Conservation (phyloP, 1,140 invertebrate species). For the Zaprionus camerounensis region DNA sequence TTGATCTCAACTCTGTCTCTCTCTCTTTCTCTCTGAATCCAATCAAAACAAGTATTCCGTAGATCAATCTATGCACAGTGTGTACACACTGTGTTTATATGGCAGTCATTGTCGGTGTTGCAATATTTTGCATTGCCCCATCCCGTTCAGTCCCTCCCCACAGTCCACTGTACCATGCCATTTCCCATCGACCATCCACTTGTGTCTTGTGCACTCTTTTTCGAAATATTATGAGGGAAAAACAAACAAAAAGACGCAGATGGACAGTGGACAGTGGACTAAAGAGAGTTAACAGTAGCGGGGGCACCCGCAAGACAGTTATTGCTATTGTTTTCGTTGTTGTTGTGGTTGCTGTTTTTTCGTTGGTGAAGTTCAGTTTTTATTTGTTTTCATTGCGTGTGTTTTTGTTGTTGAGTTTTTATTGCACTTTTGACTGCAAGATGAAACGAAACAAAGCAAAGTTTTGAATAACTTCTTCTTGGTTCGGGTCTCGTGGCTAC, state of each 20-base stretch:
- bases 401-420: conserved; percentile 16
- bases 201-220: conserved; percentile 33
- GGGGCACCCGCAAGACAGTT: conserved; percentile 6
- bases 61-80: neutral
- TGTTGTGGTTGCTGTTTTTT: neutral
- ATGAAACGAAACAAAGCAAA: conserved; percentile 31
- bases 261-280: conserved; percentile 33
- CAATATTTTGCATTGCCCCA: conserved; percentile 77
- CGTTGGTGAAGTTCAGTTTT: conserved; percentile 28
- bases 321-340: conserved; percentile 4
- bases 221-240: conserved; percentile 45
- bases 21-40: conserved; percentile 1
- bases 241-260: conserved; percentile 58
- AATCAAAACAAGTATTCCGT: conserved; percentile 5
- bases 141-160: conserved; percentile 23
- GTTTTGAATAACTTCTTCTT: conserved; percentile 53
- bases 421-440: conserved; percentile 42
- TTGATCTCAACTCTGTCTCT: neutral
- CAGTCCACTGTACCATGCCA: conserved; percentile 7
- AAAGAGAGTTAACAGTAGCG: conserved; percentile 1
- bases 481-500: conserved; percentile 15
- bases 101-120: conserved; percentile 64
- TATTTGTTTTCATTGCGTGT: conserved; percentile 6
- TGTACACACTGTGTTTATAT: conserved; percentile 23
- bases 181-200: conserved; percentile 35